Evolutionary conservation across 2,888 invertebrate genomes (phyloP), one percentile per base, ranked within the genome.

Genomic region (Andrena trimmerana): DNA sequence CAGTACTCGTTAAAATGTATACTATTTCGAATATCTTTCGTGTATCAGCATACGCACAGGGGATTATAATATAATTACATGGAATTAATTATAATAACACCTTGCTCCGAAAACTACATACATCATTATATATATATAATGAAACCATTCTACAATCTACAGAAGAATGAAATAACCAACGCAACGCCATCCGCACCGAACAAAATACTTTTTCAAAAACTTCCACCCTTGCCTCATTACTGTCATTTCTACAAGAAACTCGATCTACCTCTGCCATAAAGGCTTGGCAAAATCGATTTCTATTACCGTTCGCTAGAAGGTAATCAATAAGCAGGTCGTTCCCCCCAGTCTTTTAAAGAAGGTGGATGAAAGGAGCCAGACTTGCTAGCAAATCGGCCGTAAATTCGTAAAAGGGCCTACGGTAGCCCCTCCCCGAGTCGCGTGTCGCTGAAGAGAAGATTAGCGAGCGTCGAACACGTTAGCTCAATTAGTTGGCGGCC

Each of bases 401-500:
- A 72, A 83, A 69, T 42, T 42, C 42, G 42, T 59, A 60, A 80
- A 42, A 50, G 67, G 50, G n/a, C 42, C 27, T 10, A 60, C 48
- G 13, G 2, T 2, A 42, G 16, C 70, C 77, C 68, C 4, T 42
- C 57, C 42, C 42, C 63, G 81, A 79, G 63, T 87, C 67, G 83
- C 83, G 79, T 87, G 79, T 80, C 79, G 66, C 42, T 4, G 54
- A 63, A 50, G 66, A 71, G 69, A 75, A 74, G 87, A 87, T 88
- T 85, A 79, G 79, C 77, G 52, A 69, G 50, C 62, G 70, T 71
- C 57, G 59, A 42, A 65, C 79, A 85, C 79, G 79, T 81, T 63
- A 57, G 67, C 42, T 66, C 72, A 81, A 83, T 85, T 88, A 79
- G 72, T 85, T 67, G 67, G 67, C 31, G 62, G 80, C 63, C 7